Evolutionary conservation across 2,113 vertebrate species (phyloP).

Genomic region (Syngnathoides biaculeatus): DNA sequence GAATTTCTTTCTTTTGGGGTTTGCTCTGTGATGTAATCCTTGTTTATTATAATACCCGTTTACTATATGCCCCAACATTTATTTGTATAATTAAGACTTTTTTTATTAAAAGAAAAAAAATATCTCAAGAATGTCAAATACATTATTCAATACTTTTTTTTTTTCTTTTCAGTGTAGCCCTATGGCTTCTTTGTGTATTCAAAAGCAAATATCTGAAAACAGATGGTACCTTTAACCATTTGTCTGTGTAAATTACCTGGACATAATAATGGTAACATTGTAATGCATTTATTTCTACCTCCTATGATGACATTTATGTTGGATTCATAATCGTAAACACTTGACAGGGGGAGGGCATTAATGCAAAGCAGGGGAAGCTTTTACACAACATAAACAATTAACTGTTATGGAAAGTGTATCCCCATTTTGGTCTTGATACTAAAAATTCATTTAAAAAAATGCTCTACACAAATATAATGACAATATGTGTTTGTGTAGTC

Average conservation of each 20-base stretch:
- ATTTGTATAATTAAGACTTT: too few species aligned
- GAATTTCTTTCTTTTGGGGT: too few species aligned
- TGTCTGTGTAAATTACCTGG: constrained; percentile 9
- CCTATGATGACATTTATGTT: constrained; percentile 38
- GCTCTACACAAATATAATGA: not conserved
- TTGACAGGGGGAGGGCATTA: constrained; percentile 39
- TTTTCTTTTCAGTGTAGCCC: too few species aligned
- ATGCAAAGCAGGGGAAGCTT: constrained; percentile 43
- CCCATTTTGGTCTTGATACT: not conserved
- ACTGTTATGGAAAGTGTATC: constrained; percentile 11
- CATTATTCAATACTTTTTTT: too few species aligned
- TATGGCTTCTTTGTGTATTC: not conserved
- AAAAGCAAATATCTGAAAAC: not conserved
- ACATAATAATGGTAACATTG: constrained; percentile 22
- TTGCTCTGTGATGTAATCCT: too few species aligned
- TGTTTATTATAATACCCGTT: too few species aligned
- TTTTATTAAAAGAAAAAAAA: too few species aligned
- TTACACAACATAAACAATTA: constrained; percentile 53
- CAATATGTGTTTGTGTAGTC: not conserved
- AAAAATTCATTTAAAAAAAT: not conserved
- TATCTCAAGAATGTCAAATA: too few species aligned
- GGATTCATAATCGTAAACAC: constrained; percentile 39
- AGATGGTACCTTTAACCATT: not conserved
- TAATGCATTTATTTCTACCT: constrained; percentile 38
- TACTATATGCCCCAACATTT: too few species aligned